A percentile compares a stretch with the other conserved stretches of the same genome.
Evolutionary conservation across 2,113 vertebrate genomes (phyloP).

Genomic region (Phycodurus eques): DNA sequence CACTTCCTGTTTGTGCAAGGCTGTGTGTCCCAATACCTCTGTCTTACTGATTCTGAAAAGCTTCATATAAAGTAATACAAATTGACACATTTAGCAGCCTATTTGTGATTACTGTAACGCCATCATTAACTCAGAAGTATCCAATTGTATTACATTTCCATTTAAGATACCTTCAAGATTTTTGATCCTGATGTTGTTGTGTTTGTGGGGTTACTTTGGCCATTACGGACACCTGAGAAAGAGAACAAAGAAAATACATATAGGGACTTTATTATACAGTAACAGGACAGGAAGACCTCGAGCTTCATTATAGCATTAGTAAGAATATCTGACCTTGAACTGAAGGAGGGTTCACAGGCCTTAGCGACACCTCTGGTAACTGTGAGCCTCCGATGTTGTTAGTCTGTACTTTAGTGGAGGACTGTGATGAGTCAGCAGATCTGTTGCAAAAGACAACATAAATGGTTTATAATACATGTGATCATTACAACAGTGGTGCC

Average conservation of each 20-base stretch:
- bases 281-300: background rate
- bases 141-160: background rate
- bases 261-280: background rate
- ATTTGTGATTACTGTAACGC: no score
- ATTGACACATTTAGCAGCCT: background rate
- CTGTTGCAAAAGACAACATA: slow-evolving; percentile 25
- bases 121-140: no score
- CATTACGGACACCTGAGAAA: slow-evolving; percentile 45
- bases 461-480: background rate
- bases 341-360: slow-evolving; percentile 8
- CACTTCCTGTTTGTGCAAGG: no score
- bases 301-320: background rate
- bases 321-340: background rate
- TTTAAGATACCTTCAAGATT: slow-evolving; percentile 54
- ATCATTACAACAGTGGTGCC: background rate
- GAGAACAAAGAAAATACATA: background rate
- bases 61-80: background rate
- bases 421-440: slow-evolving; percentile 21
- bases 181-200: slow-evolving; percentile 33
- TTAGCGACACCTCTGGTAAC: slow-evolving; percentile 7
- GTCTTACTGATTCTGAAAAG: no score
- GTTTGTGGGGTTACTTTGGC: slow-evolving; percentile 21
- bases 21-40: no score
- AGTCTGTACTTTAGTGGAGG: slow-evolving; percentile 21
- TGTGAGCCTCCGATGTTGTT: slow-evolving; percentile 28